A percentile compares a stretch with the other conserved stretches of the same genome.
phyloP scores from a whole-genome alignment of 2,797 vertebrate genomes.

The Squalus acanthias region DNA sequence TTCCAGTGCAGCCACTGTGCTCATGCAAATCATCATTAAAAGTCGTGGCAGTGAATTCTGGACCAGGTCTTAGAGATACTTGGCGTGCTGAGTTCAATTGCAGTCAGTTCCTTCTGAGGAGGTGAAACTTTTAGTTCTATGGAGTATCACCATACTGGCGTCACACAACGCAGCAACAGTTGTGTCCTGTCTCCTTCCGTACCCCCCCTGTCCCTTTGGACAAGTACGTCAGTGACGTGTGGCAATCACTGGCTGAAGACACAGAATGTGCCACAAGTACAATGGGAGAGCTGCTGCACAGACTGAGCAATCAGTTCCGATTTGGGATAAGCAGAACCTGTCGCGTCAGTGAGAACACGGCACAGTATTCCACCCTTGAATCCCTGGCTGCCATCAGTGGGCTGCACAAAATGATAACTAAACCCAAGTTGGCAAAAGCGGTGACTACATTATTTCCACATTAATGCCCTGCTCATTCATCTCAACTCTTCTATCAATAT shows the following conservation, averaged over 20 bases:
- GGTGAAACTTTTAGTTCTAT: background rate
- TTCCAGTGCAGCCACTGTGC: background rate
- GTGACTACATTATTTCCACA: no score
- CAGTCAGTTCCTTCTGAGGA: background rate
- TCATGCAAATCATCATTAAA: background rate
- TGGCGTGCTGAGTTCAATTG: no score
- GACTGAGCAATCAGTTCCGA: no score
- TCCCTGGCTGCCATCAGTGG: background rate
- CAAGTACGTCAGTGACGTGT: background rate
- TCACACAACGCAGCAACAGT: background rate
- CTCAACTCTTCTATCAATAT: no score
- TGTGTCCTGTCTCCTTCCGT: background rate
- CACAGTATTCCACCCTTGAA: background rate
- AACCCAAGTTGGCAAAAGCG: no score
- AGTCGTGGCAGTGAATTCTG: background rate
- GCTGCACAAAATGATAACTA: no score
- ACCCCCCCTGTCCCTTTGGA: background rate
- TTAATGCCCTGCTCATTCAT: no score
- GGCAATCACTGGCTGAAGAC: no score
- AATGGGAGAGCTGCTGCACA: no score
- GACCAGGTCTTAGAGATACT: background rate
- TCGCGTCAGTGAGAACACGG: background rate
- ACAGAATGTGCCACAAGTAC: no score
- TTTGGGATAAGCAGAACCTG: background rate
- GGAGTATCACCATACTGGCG: background rate